Evolutionary conservation across 2,113 vertebrate species (phyloP).

Genomic region (Zapus hudsonius): DNA sequence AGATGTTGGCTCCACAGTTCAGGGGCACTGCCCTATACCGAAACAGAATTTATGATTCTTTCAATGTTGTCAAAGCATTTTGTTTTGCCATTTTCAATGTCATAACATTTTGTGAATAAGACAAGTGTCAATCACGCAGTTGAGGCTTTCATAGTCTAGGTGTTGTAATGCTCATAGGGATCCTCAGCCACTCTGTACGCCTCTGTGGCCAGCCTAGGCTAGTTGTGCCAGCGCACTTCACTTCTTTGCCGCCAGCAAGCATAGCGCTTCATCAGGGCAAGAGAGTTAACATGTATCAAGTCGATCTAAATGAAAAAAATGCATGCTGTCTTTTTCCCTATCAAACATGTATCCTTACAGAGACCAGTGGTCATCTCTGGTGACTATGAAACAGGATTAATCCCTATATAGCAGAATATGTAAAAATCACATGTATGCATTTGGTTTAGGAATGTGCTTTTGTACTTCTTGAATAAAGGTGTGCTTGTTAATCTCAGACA

Average conservation of each 20-base stretch:
- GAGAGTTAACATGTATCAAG: conserved; percentile 51
- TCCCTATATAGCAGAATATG: conserved; percentile 60
- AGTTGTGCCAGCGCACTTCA: conserved; percentile 66
- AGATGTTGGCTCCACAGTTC: conserved; percentile 40
- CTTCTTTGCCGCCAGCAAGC: conserved; percentile 59
- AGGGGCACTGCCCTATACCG: conserved; percentile 6
- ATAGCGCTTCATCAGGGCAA: conserved; percentile 64
- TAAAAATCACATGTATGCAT: conserved; percentile 71
- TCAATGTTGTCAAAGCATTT: conserved; percentile 54
- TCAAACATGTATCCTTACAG: conserved; percentile 58
- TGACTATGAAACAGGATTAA: conserved; percentile 61
- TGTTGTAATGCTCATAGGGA: conserved; percentile 56
- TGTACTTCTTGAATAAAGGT: conserved; percentile 78
- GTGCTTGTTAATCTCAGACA: conserved; percentile 70
- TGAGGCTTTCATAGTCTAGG: conserved; percentile 65
- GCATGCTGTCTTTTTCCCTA: conserved; percentile 48
- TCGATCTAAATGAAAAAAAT: conserved; percentile 69
- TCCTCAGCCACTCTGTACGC: conserved; percentile 52
- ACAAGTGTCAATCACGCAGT: conserved; percentile 47
- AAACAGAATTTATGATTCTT: conserved; percentile 61
- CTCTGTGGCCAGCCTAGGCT: conserved; percentile 62
- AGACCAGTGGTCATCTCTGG: conserved; percentile 49
- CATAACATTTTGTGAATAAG: conserved; percentile 65
- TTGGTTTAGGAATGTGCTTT: conserved; percentile 77
- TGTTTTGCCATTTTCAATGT: conserved; percentile 58